These are phyloP conservation scores for Agapostemon virescens DNA, from an alignment of 2,888 invertebrate genomes.

Conservation along the genomic window DNA sequence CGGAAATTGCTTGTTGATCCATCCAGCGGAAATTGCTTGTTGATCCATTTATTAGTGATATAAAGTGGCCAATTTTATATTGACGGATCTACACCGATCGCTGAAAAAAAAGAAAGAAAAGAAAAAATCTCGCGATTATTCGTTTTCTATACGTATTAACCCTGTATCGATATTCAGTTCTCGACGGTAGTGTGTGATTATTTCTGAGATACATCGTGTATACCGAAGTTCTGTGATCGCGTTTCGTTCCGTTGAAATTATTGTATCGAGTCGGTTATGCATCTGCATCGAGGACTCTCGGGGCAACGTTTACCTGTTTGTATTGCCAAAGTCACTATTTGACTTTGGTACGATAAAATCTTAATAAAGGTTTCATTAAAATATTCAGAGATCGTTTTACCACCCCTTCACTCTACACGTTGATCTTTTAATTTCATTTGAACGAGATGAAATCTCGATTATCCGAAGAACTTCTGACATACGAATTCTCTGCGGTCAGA, in stretches of 20 bases:
- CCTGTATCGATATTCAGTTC: not conserved
- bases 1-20: slow-evolving; percentile 39
- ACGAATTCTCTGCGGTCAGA: too few species aligned
- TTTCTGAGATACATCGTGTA: not conserved
- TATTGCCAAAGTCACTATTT: slow-evolving; percentile 76
- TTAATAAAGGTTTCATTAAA: slow-evolving; percentile 78
- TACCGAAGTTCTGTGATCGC: slow-evolving; percentile 3
- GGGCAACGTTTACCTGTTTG: slow-evolving; percentile 74
- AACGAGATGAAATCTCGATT: too few species aligned
- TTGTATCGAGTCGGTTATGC: slow-evolving; percentile 42
- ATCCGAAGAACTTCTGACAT: too few species aligned
- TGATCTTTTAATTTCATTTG: not conserved
- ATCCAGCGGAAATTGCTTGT: slow-evolving; percentile 28
- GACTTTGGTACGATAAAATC: slow-evolving; percentile 73
- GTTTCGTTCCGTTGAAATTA: slow-evolving; percentile 3
- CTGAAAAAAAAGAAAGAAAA: too few species aligned
- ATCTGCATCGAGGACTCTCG: slow-evolving; percentile 62
- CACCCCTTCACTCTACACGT: not conserved
- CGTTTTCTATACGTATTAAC: not conserved
- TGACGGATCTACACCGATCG: not conserved
- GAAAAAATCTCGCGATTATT: not conserved
- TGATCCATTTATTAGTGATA: slow-evolving; percentile 30
- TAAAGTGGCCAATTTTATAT: slow-evolving; percentile 26
- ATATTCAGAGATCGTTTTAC: slow-evolving; percentile 41
- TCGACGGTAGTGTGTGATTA: not conserved